A percentile compares a stretch with the other conserved stretches of the same genome.
These are phyloP conservation scores for Nanorana parkeri DNA, from an alignment of 2,113 vertebrate genomes.

Conservation along the genomic window DNA sequence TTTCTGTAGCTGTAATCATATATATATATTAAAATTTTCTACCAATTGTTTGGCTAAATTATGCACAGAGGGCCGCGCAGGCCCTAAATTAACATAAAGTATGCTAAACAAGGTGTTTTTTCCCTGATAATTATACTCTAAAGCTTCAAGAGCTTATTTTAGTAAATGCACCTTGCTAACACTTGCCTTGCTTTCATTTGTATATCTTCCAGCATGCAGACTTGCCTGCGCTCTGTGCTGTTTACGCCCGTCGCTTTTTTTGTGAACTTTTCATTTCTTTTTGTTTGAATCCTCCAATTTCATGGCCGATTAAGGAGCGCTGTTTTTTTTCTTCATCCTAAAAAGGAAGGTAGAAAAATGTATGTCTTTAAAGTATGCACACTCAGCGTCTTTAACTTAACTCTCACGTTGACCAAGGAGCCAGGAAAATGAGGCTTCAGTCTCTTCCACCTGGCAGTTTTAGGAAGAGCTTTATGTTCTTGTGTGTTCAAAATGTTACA, in stretches of 20 bases:
- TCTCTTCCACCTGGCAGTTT: neutral
- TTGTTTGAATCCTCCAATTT: constrained; percentile 58
- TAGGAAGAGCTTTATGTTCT: neutral
- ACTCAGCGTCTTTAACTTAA: constrained; percentile 52
- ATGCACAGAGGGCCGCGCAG: constrained; percentile 89
- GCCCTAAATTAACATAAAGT: constrained; percentile 86
- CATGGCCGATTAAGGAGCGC: constrained; percentile 55
- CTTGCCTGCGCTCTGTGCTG: constrained; percentile 65
- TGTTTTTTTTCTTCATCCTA: constrained; percentile 30
- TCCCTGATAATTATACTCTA: constrained; percentile 83
- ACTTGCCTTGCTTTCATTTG: constrained; percentile 69
- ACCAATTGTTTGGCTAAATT: constrained; percentile 91
- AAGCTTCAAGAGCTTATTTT: constrained; percentile 82
- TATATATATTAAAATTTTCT: constrained; percentile 87
- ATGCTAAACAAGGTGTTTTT: constrained; percentile 82
- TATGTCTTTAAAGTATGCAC: constrained; percentile 36
- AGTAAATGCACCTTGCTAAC: constrained; percentile 74
- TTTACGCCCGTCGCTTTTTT: constrained; percentile 62
- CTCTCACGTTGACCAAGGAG: neutral
- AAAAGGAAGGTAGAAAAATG: constrained; percentile 50
- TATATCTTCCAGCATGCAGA: constrained; percentile 62
- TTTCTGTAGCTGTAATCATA: constrained; percentile 89
- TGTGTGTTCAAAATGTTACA: too few species aligned
- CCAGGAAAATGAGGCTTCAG: neutral
- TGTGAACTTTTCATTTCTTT: constrained; percentile 55